These are phyloP conservation scores for Galendromus occidentalis DNA, from an alignment of 1,140 invertebrate species.

Conservation along the genomic window DNA sequence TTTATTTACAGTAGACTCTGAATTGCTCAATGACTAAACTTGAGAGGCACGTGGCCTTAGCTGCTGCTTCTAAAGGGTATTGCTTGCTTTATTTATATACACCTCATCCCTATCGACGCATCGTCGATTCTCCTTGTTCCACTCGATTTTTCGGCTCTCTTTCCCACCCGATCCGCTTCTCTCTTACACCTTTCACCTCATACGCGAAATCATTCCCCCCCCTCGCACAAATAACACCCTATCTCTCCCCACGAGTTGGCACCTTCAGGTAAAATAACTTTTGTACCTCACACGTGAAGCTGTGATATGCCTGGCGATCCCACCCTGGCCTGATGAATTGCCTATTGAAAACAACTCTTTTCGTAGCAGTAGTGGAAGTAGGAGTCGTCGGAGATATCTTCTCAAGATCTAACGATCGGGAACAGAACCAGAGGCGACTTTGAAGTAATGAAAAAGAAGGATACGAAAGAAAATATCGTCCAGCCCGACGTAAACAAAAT, in stretches of 20 bases:
- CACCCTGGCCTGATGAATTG: neutral
- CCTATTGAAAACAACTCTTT: neutral
- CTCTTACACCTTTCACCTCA: too few species aligned
- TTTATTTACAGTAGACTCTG: conserved; percentile 11
- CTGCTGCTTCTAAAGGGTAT: neutral
- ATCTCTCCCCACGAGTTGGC: neutral
- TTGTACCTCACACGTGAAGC: neutral
- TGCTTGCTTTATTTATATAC: neutral
- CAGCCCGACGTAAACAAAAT: neutral
- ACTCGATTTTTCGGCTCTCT: too few species aligned
- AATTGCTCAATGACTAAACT: conserved; percentile 10
- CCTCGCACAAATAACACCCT: neutral
- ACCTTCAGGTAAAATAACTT: neutral
- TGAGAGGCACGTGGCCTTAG: neutral
- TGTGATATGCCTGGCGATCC: too few species aligned
- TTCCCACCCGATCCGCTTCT: too few species aligned
- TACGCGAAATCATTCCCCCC: too few species aligned
- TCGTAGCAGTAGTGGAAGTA: neutral
- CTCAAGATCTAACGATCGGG: neutral
- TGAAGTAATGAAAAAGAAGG: neutral
- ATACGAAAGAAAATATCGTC: neutral
- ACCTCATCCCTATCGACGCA: neutral
- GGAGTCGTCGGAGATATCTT: neutral
- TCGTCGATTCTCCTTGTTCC: neutral
- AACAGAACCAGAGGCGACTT: neutral